These are phyloP conservation scores for Pristionchus exspectatus DNA, from an alignment of 2,888 invertebrate genomes.

Conservation along the genomic window DNA sequence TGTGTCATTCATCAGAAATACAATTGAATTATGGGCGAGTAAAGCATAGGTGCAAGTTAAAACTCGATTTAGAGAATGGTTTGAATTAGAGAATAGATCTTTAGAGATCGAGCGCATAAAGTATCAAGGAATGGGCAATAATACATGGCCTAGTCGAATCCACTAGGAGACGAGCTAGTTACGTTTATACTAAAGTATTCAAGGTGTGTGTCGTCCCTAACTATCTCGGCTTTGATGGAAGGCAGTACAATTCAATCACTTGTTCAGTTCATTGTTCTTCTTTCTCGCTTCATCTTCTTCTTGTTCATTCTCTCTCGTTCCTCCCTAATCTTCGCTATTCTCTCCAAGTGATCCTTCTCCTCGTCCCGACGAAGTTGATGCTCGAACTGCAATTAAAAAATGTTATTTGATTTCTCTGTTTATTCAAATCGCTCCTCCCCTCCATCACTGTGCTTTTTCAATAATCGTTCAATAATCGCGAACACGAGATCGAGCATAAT, in stretches of 20 bases:
- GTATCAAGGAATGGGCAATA: not conserved
- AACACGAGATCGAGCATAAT: too few species aligned
- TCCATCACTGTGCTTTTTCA: too few species aligned
- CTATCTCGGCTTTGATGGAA: too few species aligned
- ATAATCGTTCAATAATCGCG: too few species aligned
- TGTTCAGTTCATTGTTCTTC: not conserved
- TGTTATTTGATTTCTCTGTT: too few species aligned
- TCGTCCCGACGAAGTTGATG: constrained; percentile 31
- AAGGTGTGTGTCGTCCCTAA: too few species aligned
- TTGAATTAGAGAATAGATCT: not conserved
- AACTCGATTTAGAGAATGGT: not conserved
- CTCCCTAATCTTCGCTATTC: not conserved
- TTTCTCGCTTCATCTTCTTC: not conserved
- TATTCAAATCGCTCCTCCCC: too few species aligned
- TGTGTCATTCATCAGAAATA: not conserved
- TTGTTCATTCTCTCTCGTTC: not conserved
- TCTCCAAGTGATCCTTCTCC: not conserved
- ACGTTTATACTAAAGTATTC: too few species aligned
- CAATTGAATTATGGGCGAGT: not conserved
- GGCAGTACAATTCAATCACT: not conserved
- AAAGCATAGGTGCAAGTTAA: not conserved
- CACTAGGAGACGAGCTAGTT: too few species aligned
- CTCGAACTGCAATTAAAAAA: constrained; percentile 24
- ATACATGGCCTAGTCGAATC: not conserved
- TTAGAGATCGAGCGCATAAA: too few species aligned